These are phyloP conservation scores for Bombus huntii DNA, from an alignment of 1,140 invertebrate genomes.

Conservation along the genomic window DNA sequence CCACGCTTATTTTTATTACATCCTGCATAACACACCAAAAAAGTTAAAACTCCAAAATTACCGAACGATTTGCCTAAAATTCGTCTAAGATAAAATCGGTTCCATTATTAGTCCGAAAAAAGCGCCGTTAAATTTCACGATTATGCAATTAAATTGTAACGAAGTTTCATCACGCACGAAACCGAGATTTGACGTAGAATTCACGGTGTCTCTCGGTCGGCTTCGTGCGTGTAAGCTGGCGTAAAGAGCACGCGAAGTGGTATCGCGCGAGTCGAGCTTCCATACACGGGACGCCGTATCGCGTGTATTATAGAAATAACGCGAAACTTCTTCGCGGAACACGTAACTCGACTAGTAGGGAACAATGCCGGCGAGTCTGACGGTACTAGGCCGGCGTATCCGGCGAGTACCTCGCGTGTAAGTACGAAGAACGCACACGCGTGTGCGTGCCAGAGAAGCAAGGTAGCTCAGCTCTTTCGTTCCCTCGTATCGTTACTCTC, in stretches of 20 bases:
- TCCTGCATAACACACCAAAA: too few species aligned
- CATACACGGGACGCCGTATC: slow-evolving; percentile 24
- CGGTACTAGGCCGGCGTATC: slow-evolving; percentile 14
- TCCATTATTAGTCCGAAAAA: neutral
- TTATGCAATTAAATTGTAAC: slow-evolving; percentile 40
- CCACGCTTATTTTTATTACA: too few species aligned
- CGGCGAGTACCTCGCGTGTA: neutral
- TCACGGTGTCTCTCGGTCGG: neutral
- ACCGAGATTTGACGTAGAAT: neutral
- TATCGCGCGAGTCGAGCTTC: neutral
- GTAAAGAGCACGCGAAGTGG: slow-evolving; percentile 1
- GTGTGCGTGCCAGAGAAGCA: neutral
- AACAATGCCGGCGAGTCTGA: slow-evolving; percentile 56
- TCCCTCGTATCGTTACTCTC: slow-evolving; percentile 35
- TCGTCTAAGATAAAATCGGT: neutral
- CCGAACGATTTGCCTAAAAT: neutral
- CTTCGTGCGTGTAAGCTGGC: neutral
- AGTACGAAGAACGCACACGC: neutral
- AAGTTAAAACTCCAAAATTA: neutral
- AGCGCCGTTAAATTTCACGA: slow-evolving; percentile 29
- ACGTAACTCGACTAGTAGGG: slow-evolving; percentile 45
- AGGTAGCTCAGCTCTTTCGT: slow-evolving; percentile 41
- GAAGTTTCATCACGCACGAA: slow-evolving; percentile 14
- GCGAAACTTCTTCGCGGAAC: slow-evolving; percentile 55
- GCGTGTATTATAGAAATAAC: slow-evolving; percentile 64